Evolutionary conservation across 2,888 invertebrate genomes (phyloP).

Genomic region (Thecocarcelia acutangulata): DNA sequence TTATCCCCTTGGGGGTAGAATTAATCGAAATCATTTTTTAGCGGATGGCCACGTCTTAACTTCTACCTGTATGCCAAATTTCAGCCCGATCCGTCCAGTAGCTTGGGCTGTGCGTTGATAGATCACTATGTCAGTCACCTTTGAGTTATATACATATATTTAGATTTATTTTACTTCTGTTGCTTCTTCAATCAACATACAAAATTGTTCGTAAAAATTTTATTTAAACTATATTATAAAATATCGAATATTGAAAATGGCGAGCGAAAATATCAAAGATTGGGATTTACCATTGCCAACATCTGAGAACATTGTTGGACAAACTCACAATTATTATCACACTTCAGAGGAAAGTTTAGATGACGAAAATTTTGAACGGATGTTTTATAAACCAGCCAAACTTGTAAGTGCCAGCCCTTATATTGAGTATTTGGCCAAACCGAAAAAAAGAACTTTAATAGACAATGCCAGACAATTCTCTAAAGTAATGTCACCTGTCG

Average conservation of each 20-base stretch:
- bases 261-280: conserved; percentile 68
- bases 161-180: too few relatives aligned
- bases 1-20: too few relatives aligned
- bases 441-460: conserved; percentile 68
- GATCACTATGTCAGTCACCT: too few relatives aligned
- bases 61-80: too few relatives aligned
- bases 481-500: conserved; percentile 73
- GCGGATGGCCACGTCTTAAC: too few relatives aligned
- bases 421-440: conserved; percentile 73
- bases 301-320: conserved; percentile 55
- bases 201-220: not conserved
- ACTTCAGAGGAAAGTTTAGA: conserved; percentile 71
- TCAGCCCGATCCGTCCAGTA: too few relatives aligned
- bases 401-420: conserved; percentile 71
- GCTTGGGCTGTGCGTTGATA: too few relatives aligned
- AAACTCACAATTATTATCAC: conserved; percentile 71
- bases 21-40: too few relatives aligned
- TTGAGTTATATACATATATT: too few relatives aligned
- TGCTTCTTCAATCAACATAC: not conserved
- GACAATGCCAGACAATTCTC: conserved; percentile 73
- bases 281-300: conserved; percentile 75
- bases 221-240: not conserved
- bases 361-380: conserved; percentile 72
- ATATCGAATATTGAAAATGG: conserved; percentile 53
- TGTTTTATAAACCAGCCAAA: conserved; percentile 76